phyloP scores from a whole-genome alignment of 23 tunicate species.

The Phallusia fumigata region DNA sequence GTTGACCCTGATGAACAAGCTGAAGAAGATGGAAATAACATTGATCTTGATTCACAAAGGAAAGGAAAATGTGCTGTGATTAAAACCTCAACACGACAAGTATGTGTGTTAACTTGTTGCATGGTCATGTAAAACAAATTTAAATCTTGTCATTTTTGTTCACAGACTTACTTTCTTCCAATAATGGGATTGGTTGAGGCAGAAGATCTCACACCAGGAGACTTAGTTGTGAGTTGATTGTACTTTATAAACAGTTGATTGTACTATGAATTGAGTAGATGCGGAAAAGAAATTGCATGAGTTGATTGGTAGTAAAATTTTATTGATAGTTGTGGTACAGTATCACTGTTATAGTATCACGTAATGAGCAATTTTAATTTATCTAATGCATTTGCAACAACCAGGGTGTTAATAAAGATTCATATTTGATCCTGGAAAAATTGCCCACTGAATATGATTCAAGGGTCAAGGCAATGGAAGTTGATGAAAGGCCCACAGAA shows the following conservation, averaged over 20 bases:
- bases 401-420: slow-evolving; percentile 98
- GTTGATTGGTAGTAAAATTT: too few relatives aligned
- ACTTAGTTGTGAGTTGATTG: slow-evolving; percentile 64
- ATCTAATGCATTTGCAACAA: background rate
- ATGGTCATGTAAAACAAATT: background rate
- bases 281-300: too few relatives aligned
- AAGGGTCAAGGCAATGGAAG: slow-evolving; percentile 99
- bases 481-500: slow-evolving; percentile 99
- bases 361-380: too few relatives aligned
- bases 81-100: slow-evolving; percentile 98
- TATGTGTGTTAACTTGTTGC: background rate
- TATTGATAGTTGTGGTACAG: too few relatives aligned
- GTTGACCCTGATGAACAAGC: slow-evolving; percentile 99
- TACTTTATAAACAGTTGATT: background rate
- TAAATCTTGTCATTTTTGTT: background rate
- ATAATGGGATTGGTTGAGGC: slow-evolving; percentile 93
- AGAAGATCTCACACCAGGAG: slow-evolving; percentile 93
- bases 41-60: slow-evolving; percentile 93
- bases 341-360: too few relatives aligned
- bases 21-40: slow-evolving; percentile 95
- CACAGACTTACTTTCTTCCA: slow-evolving; percentile 93
- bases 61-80: slow-evolving; percentile 98
- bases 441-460: slow-evolving; percentile 99
- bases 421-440: slow-evolving; percentile 94
- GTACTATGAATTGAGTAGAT: too few relatives aligned